Base-by-base conservation (phyloP, 2,888 invertebrate genomes). In the Cylloceria caligata region DNA sequence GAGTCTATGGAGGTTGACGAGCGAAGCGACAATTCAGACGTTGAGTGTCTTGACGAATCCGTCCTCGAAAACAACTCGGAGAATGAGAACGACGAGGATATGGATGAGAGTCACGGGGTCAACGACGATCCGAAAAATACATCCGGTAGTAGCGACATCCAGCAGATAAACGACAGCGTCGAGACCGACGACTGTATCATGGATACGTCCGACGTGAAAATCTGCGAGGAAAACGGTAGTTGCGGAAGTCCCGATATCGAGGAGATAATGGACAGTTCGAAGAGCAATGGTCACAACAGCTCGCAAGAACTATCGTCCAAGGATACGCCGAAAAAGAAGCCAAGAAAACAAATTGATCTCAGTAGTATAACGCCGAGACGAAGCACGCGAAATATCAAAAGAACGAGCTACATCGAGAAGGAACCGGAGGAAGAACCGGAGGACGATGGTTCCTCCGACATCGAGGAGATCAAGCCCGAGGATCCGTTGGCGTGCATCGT, bases 391-490 rank as follows among this genome's bases (percentile, higher is more conserved):
- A 95, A 95, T 89, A 90, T 95, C 45, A 94, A 94, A 87, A 95
- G 95, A 84, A 95, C 94, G 87, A 93, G 93, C 85, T 94, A 94
- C 87, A 90, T 92, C 87, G 94, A 94, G 83, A 94, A 94, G 87
- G 94, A 94, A 82, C 86, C 93, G 9, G 94, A 94, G 73, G 92
- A 92, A 2, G 89, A 88, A 19, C 93, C 93, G 42, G 94, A 94
- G 82, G 94, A 94, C 7, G 94, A 94, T 52, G 94, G 94, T 86
- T 95, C 94, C 82, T 95, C 95, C 11, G 96, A 96, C 86, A 93
- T 95, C 76, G 95, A 96, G 89, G 95, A 96, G 91, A 94, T 96
- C 2, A 89, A 94, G 47, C 93, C 94, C 1, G 94, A 94, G 85
- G 95, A 96, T 92, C 94, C 95, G 2, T 88, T 95, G 3, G 94